Percentiles rank a stretch among this genome's conserved stretches.
These are phyloP conservation scores for Craterocephalus amniculus DNA, from an alignment of 2,797 vertebrate genomes.

Conservation along the genomic window DNA sequence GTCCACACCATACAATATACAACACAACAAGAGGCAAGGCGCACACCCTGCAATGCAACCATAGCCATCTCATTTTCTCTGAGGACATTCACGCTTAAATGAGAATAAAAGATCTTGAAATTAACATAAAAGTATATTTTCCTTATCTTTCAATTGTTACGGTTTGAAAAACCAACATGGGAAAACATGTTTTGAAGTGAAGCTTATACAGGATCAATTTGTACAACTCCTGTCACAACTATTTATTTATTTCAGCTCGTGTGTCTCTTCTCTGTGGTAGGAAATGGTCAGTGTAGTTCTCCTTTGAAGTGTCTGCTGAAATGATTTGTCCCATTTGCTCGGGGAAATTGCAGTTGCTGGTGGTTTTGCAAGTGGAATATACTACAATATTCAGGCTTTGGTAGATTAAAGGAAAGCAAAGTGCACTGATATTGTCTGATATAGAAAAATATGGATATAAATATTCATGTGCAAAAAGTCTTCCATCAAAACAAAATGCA, in stretches of 20 bases:
- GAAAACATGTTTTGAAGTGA: conserved; percentile 71
- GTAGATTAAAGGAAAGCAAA: conserved; percentile 75
- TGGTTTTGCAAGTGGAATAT: conserved; percentile 54
- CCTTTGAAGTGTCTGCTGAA: conserved; percentile 78
- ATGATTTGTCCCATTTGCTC: conserved; percentile 71
- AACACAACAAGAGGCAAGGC: conserved; percentile 30
- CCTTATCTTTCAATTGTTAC: conserved; percentile 54
- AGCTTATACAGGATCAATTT: conserved; percentile 74
- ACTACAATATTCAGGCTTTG: conserved; percentile 60
- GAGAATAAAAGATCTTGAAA: conserved; percentile 48
- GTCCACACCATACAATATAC: not conserved
- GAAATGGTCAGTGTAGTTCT: conserved; percentile 67
- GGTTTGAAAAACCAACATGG: conserved; percentile 45
- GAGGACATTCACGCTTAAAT: conserved; percentile 40
- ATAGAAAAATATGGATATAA: conserved; percentile 59
- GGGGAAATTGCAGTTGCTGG: conserved; percentile 62
- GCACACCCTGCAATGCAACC: conserved; percentile 18
- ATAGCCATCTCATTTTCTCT: conserved; percentile 31
- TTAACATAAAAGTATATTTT: conserved; percentile 69
- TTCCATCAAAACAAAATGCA: conserved; percentile 65
- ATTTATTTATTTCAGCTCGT: conserved; percentile 59
- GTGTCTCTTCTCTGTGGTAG: conserved; percentile 50
- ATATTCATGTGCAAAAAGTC: conserved; percentile 71
- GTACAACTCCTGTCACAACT: conserved; percentile 67
- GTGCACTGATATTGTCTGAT: conserved; percentile 53